A percentile compares a stretch with the other conserved stretches of the same genome.
phyloP scores from a whole-genome alignment of 2,113 vertebrate genomes.

The Rhinoptilus africanus region DNA sequence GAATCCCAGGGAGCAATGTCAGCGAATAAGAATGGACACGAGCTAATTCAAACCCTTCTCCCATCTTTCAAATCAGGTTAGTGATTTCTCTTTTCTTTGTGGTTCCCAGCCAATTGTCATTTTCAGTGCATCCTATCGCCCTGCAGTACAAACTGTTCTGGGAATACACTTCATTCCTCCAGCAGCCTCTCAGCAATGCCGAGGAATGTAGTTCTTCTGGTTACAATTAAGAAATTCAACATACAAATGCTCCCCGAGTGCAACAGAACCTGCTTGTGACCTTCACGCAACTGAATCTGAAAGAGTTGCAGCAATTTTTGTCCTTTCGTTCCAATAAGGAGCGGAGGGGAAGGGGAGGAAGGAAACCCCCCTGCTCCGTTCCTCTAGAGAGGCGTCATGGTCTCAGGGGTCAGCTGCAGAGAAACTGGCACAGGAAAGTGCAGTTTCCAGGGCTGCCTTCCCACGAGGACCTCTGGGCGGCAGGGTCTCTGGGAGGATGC shows the following conservation, averaged over 20 bases:
- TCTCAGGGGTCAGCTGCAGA: not conserved
- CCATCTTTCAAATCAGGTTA: conserved; percentile 54
- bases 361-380: not conserved
- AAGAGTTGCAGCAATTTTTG: not conserved
- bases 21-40: not conserved
- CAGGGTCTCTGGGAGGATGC: accelerated
- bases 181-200: conserved; percentile 36
- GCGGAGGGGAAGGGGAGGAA: not conserved
- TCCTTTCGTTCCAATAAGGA: not conserved
- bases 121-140: conserved; percentile 30
- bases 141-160: not conserved
- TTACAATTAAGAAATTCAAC: conserved; percentile 63
- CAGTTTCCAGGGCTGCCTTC: not conserved
- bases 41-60: conserved; percentile 58
- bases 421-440: not conserved
- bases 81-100: conserved; percentile 31
- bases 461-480: not conserved
- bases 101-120: conserved; percentile 42
- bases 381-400: not conserved
- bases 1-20: not conserved
- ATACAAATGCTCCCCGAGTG: conserved; percentile 31
- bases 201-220: conserved; percentile 60
- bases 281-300: not conserved
- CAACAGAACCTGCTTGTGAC: conserved; percentile 56
- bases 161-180: conserved; percentile 50